Conservation (phyloP, 2,797 vertebrate species). For the Benthosema pterotum region DNA sequence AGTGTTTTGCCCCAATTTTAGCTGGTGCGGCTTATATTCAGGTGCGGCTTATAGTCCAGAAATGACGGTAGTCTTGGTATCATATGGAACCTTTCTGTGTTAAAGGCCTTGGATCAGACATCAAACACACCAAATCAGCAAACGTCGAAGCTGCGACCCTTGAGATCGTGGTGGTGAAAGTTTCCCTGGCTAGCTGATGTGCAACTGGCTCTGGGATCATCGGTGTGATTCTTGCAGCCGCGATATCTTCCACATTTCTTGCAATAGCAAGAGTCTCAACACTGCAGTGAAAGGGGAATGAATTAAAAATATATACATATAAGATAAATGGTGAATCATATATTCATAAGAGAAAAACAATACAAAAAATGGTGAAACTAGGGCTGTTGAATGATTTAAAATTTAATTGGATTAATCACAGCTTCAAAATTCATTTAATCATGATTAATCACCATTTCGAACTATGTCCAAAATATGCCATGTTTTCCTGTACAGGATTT, state of each 20-base stretch:
- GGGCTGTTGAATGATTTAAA: no score
- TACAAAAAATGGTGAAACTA: no score
- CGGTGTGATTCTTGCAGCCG: slow-evolving; percentile 72
- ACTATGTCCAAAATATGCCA: no score
- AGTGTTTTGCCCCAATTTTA: no score
- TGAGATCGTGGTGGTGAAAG: slow-evolving; percentile 49
- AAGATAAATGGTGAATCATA: not conserved
- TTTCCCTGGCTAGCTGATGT: slow-evolving; percentile 44
- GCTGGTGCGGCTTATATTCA: no score
- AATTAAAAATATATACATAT: slow-evolving; percentile 1
- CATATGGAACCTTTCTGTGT: slow-evolving; percentile 1
- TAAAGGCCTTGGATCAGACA: slow-evolving; percentile 8
- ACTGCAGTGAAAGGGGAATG: slow-evolving; percentile 63
- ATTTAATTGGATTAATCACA: no score
- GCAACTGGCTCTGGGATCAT: slow-evolving; percentile 69
- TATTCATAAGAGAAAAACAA: no score
- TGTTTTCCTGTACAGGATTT: no score
- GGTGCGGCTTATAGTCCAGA: no score
- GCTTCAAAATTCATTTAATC: no score
- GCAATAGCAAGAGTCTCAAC: slow-evolving; percentile 81
- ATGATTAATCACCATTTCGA: no score
- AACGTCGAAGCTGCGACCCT: slow-evolving; percentile 22
- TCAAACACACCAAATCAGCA: slow-evolving; percentile 72
- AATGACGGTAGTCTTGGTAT: no score
- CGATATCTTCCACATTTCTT: slow-evolving; percentile 82